Base-by-base conservation (phyloP, 1,140 invertebrate genomes). In the Phortica variegata region DNA sequence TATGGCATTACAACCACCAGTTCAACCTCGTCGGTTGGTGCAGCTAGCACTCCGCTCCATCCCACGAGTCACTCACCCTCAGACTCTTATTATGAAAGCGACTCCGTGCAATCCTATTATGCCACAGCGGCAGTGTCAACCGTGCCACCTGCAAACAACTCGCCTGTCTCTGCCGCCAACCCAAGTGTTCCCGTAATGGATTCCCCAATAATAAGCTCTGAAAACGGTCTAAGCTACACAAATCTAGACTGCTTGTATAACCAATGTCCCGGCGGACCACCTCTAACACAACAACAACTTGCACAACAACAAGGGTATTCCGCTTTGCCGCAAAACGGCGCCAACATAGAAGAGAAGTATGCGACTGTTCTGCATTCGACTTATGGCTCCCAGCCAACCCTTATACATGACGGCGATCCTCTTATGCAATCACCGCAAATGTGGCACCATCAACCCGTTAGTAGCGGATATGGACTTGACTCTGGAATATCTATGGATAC, bases 181-280 rank as follows among this genome's bases (percentile, higher is more conserved):
- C 53, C 42, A 15, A 32, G 36, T 3, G 34, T 58, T 41, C 49
- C 54, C n/a, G 69, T 10, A 26, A 26, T 76, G 40, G 76, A 77
- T 3, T 74, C 79, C 2, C 79, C 82, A 8, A 90, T 91, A 15
- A 91, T 92, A 39, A 90, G 86, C 57, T 87, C 89, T 0, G 87
- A 90, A 56, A 89, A 89, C 46, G 90, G 91, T 0, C 77, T 93
- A 33, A 91, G 90, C 69, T 95, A 95, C 73, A 94, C 91, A 0
- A 94, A 94, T 76, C 76, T 95, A 60, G 91, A 95, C 77, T 91
- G 90, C 57, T 56, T 72, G 18, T 76, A 76, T 21, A 54, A 52
- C 32, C 59, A 43, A 21, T 41, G 49, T 47, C 16, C 56, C 61
- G 1, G 45, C 41, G 15, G 43, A 18, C 8, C 17, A 40, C 23